Conservation (phyloP, 2,797 vertebrate species). For the Morelia viridis region DNA sequence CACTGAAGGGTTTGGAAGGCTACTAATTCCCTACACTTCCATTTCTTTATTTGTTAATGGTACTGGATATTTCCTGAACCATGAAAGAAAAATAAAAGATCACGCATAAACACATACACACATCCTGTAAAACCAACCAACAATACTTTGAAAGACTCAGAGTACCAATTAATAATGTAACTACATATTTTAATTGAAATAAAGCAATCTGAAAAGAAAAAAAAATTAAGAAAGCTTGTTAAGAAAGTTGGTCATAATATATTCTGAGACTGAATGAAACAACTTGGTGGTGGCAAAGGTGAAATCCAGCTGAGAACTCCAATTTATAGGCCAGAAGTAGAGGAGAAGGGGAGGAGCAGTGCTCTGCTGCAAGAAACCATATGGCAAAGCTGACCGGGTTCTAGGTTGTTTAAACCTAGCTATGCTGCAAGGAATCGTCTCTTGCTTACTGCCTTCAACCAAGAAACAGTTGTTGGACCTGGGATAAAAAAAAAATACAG, state of each 20-base stretch:
- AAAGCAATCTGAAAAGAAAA: background rate
- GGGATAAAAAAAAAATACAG: background rate
- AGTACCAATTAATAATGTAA: background rate
- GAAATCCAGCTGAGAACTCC: background rate
- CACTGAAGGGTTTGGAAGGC: slow-evolving; percentile 23
- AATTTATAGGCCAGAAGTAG: background rate
- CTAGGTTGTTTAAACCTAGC: background rate
- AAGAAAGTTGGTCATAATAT: background rate
- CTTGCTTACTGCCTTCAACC: background rate
- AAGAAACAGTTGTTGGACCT: background rate
- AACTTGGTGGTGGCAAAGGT: background rate
- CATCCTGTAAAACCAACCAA: background rate
- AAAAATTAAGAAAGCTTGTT: background rate
- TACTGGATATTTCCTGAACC: background rate
- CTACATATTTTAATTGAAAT: background rate
- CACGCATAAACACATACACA: background rate
- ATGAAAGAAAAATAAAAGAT: background rate
- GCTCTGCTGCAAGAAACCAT: background rate
- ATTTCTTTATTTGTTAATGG: slow-evolving; percentile 12
- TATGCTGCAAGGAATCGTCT: background rate
- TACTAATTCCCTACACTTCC: slow-evolving; percentile 37
- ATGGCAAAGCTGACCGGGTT: background rate
- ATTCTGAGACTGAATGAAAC: background rate
- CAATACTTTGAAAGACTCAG: background rate
- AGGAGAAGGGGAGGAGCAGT: background rate